A percentile compares a stretch with the other conserved stretches of the same genome.
phyloP scores from a whole-genome alignment of 2,888 invertebrate genomes.

The Rotaria socialis region DNA sequence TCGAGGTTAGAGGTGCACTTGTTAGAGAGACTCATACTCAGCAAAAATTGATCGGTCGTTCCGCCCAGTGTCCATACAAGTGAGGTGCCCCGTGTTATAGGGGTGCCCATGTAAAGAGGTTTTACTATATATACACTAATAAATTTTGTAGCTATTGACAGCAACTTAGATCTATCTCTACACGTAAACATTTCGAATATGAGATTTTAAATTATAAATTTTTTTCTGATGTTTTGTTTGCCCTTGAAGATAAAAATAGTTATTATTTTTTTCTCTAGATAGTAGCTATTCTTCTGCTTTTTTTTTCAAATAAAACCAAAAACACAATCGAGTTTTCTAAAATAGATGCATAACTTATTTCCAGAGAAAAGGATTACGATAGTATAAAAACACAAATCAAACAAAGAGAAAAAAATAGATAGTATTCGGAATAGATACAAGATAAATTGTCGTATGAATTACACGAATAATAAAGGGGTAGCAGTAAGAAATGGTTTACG shows the following conservation, averaged over 20 bases:
- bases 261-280: not conserved
- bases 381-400: not conserved
- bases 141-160: too few relatives aligned
- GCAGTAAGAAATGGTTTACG: not conserved
- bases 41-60: too few relatives aligned
- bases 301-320: not conserved
- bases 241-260: not conserved
- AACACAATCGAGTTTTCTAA: not conserved
- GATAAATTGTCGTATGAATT: not conserved
- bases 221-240: not conserved
- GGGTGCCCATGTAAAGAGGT: too few relatives aligned
- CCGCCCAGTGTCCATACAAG: too few relatives aligned
- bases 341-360: not conserved
- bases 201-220: not conserved
- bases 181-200: not conserved
- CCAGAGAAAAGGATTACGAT: not conserved
- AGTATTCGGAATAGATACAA: not conserved
- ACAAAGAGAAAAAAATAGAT: not conserved
- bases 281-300: not conserved
- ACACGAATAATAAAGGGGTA: not conserved
- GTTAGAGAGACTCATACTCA: too few relatives aligned
- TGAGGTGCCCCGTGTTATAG: too few relatives aligned
- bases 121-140: too few relatives aligned
- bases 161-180: not conserved
- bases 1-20: too few relatives aligned